Base-by-base conservation (phyloP, 92 coral and sea anemone species). In the Epizoanthus stellaris region DNA sequence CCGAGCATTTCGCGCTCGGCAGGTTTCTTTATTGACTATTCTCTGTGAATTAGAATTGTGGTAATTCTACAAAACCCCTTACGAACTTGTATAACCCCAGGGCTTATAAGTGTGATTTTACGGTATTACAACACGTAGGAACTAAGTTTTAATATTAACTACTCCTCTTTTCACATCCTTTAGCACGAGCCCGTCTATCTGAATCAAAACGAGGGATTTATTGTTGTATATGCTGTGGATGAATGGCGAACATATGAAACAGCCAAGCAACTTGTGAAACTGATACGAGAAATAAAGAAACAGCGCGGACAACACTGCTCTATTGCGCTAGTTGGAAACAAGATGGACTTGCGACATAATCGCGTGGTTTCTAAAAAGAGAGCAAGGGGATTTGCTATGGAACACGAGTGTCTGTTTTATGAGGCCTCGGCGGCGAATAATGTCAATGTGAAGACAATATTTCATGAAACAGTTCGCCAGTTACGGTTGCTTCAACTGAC, bases 171-270 rank as follows among this genome's bases (percentile, higher is more conserved):
- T 52, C 80, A 49, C 56, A n/a, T 13, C 69, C 85, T 60, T 67
- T 54, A 94, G 95, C 86, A 94, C 64, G 95, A 94, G 75, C 98
- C 98, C 3, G 95, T 94, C 60, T 94, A 94, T 57, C 77, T 92
- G 81, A 94, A 87, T 87, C 95, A 92, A 53, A 92, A 94, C 81
- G 95, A 94, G 64, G 98, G 98, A 5, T 94, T 94, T 45, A 79
- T 94, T 73, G 94, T 94, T n/a, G 95, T 92, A 3, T 94, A 92
- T 74, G 86, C 95, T 82, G 93, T 94, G 59, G 93, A 93, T 65
- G 95, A 94, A 38, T 90, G 88, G 23, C 52, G 95, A 70, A 90
- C 95, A 68, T 94, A 90, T 67, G 92, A 94, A 79, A 94, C 95
- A 30, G 95, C 98, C 16, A 94, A 92, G 49, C 95, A 94, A 58